phyloP scores from a whole-genome alignment of 2,797 vertebrate genomes.

The Percopsis omiscomaycus region DNA sequence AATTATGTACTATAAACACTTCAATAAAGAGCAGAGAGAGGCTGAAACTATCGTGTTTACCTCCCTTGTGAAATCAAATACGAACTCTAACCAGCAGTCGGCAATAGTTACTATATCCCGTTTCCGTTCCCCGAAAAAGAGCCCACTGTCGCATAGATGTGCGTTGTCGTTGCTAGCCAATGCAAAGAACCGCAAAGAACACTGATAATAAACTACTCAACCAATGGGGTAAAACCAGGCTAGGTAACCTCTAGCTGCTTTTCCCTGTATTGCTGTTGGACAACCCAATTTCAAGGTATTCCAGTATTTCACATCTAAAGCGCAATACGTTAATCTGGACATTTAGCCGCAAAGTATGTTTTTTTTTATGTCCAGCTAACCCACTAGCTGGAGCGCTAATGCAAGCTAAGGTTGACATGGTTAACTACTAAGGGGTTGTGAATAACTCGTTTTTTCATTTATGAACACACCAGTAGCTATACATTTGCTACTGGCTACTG shows the following conservation, averaged over 20 bases:
- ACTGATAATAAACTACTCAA: constrained; percentile 27
- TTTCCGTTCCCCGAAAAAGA: constrained; percentile 38
- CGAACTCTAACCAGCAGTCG: too few species aligned
- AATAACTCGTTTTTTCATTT: too few species aligned
- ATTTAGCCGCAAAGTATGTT: background rate
- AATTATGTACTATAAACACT: too few species aligned
- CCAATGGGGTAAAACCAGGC: constrained; percentile 12
- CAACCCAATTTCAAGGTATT: constrained; percentile 43
- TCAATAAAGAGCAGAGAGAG: too few species aligned
- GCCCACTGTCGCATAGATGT: constrained; percentile 44
- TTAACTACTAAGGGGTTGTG: background rate
- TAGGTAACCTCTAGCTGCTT: constrained; percentile 17
- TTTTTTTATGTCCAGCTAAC: constrained; percentile 11
- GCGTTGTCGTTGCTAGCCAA: constrained; percentile 15
- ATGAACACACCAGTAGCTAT: background rate
- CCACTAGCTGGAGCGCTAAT: constrained; percentile 35
- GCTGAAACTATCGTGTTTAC: too few species aligned
- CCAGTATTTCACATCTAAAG: background rate
- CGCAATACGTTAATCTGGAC: background rate
- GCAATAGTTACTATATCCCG: too few species aligned
- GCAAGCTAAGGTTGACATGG: constrained; percentile 36
- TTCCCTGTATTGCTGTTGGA: background rate
- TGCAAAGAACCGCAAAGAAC: constrained; percentile 1
- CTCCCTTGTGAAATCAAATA: too few species aligned
- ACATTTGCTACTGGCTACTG: too few species aligned